Percentiles rank a stretch among this genome's conserved stretches.
phyloP scores from a whole-genome alignment of 2,113 vertebrate genomes.

The Melanerpes formicivorus region DNA sequence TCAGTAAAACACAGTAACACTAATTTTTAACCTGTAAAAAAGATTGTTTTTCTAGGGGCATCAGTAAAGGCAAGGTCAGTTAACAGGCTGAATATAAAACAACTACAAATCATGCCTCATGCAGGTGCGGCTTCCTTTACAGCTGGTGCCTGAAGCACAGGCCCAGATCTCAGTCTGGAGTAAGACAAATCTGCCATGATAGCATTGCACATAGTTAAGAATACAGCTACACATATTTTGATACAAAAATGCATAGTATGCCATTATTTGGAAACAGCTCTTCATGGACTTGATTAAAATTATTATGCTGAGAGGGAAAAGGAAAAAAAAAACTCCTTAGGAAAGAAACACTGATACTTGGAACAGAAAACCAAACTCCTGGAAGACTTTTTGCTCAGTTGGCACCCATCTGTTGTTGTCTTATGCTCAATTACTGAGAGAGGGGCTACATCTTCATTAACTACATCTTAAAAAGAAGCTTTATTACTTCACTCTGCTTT shows the following conservation, averaged over 20 bases:
- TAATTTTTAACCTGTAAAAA: neutral
- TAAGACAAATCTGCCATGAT: neutral
- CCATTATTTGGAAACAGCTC: neutral
- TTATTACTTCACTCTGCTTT: neutral
- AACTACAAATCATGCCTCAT: neutral
- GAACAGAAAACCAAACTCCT: neutral
- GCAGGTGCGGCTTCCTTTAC: neutral
- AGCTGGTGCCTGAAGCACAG: neutral
- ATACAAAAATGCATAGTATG: neutral
- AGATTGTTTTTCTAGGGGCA: neutral
- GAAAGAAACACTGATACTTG: neutral
- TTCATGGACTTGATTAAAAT: neutral
- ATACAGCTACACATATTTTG: neutral
- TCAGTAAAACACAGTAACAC: conserved; percentile 5
- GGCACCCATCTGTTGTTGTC: neutral
- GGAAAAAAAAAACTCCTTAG: neutral
- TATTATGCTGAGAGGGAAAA: neutral
- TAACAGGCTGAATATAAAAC: neutral
- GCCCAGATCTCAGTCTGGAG: neutral
- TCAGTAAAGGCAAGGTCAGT: neutral
- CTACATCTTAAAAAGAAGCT: neutral
- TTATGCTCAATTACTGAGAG: neutral
- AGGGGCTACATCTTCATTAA: neutral
- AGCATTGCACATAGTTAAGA: neutral
- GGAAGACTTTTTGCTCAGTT: neutral